These are phyloP conservation scores for Sebastes trivittatus DNA, from an alignment of 2,797 vertebrate species.

Conservation along the genomic window DNA sequence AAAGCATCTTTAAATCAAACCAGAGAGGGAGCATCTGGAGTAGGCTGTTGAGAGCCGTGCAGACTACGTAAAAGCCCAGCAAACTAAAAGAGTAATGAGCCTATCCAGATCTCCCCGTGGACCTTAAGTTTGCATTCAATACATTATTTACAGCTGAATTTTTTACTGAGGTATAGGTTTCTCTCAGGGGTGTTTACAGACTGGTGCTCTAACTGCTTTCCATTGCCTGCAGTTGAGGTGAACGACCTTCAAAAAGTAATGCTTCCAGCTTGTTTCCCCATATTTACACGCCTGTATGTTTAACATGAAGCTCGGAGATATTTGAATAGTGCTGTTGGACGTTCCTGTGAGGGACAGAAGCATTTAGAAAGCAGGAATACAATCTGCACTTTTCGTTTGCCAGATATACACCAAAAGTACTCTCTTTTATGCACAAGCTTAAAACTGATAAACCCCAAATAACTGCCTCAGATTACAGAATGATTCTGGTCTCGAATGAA, in stretches of 20 bases:
- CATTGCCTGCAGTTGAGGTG: slow-evolving; percentile 63
- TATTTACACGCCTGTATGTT: slow-evolving; percentile 39
- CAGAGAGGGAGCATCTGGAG: slow-evolving; percentile 67
- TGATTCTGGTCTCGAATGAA: background rate
- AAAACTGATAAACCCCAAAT: background rate
- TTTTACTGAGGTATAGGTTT: slow-evolving; percentile 79
- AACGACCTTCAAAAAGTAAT: slow-evolving; percentile 45
- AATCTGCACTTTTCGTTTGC: background rate
- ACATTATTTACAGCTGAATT: slow-evolving; percentile 83
- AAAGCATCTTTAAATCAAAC: slow-evolving; percentile 82
- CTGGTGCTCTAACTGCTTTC: slow-evolving; percentile 75
- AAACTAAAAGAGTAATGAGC: slow-evolving; percentile 81
- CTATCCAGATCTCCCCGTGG: slow-evolving; percentile 75
- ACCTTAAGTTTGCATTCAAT: slow-evolving; percentile 84
- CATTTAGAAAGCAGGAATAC: slow-evolving; percentile 3
- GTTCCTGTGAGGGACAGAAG: background rate
- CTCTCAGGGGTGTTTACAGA: slow-evolving; percentile 77
- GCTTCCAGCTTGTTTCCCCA: slow-evolving; percentile 47
- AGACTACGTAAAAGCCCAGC: slow-evolving; percentile 72
- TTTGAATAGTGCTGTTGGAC: background rate
- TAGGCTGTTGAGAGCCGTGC: slow-evolving; percentile 66
- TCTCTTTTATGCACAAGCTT: background rate
- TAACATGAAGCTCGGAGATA: slow-evolving; percentile 8
- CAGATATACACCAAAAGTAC: background rate
- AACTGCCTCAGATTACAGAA: background rate